Evolutionary conservation across 2,797 vertebrate genomes (phyloP).

Genomic region (Eospalax fontanierii): DNA sequence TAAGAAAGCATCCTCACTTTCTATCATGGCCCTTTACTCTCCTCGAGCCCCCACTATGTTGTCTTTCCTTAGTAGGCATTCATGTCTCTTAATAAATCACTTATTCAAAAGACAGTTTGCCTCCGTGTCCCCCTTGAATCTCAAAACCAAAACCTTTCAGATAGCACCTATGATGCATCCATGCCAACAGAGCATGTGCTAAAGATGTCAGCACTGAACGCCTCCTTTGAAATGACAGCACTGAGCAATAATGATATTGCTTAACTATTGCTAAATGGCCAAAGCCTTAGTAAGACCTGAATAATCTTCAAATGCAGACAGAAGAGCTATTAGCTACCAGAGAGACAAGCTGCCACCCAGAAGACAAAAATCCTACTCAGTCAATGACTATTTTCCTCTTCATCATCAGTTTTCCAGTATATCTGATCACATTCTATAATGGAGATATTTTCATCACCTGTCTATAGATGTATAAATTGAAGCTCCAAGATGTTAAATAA

Average conservation of each 20-base stretch:
- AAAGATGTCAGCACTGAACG: neutral
- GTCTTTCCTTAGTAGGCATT: neutral
- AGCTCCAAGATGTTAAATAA: neutral
- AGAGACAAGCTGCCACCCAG: neutral
- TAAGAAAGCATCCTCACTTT: neutral
- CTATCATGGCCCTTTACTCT: neutral
- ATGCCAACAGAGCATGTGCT: neutral
- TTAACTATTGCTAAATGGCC: neutral
- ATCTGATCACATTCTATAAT: neutral
- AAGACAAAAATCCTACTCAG: neutral
- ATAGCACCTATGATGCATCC: neutral
- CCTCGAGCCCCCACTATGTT: neutral
- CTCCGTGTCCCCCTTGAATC: neutral
- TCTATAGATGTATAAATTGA: neutral
- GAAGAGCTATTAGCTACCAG: neutral
- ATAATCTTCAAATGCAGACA: conserved; percentile 33
- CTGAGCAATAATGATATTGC: neutral
- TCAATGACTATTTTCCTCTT: neutral
- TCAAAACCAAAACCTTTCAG: neutral
- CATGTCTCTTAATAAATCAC: neutral
- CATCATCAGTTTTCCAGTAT: neutral
- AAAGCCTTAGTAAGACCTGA: neutral
- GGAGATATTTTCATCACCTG: neutral
- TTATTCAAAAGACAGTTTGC: neutral
- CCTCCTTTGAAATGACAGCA: neutral